Percentiles rank a stretch among this genome's conserved stretches.
phyloP scores from a whole-genome alignment of 2,113 vertebrate species.

The Pterophyllum scalare region DNA sequence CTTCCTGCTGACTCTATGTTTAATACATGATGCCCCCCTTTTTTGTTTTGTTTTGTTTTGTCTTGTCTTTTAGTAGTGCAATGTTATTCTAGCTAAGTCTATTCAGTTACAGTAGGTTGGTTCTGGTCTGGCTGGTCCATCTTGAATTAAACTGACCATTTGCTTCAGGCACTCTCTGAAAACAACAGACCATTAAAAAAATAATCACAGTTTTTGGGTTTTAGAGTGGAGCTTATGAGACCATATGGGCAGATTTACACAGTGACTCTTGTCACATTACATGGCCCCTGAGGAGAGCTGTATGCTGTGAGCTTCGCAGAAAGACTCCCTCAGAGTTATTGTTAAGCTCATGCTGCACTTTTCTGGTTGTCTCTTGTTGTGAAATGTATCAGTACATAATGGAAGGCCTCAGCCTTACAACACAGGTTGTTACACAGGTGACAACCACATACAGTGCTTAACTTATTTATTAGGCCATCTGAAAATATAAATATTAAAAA shows the following conservation, averaged over 20 bases:
- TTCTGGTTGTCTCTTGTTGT: not conserved
- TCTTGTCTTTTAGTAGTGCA: not conserved
- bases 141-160: constrained; percentile 1
- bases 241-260: constrained; percentile 6
- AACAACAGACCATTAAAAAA: not conserved
- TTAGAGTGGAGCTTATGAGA: constrained; percentile 1
- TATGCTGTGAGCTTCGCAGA: not conserved
- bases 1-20: not conserved
- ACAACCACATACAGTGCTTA: not conserved
- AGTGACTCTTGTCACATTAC: not conserved
- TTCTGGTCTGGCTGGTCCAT: not conserved
- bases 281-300: not conserved
- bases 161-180: not conserved
- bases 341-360: not conserved
- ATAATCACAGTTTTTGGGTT: not conserved
- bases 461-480: not conserved
- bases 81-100: not conserved
- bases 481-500: not conserved
- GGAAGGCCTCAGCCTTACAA: not conserved
- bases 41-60: no score
- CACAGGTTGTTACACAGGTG: not conserved
- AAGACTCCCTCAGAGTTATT: constrained; percentile 3
- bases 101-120: not conserved
- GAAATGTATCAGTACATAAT: not conserved
- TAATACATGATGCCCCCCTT: not conserved